Percentiles rank a stretch among this genome's conserved stretches.
Conservation (phyloP, 2,113 vertebrate genomes). For the Calyptomena viridis region DNA sequence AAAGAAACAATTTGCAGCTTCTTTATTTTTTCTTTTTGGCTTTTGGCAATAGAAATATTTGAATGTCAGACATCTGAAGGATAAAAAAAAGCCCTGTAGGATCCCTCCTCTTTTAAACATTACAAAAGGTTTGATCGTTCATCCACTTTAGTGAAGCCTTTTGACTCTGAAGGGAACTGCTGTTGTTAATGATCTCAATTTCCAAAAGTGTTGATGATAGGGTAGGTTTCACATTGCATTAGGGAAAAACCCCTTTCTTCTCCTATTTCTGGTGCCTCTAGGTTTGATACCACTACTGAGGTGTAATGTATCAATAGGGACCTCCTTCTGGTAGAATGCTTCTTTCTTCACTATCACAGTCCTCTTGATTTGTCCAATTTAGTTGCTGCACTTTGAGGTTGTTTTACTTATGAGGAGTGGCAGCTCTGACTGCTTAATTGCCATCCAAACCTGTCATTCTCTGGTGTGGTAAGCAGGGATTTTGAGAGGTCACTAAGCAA, state of each 20-base stretch:
- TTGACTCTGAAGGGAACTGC: background rate
- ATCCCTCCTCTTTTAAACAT: background rate
- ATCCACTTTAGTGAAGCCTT: background rate
- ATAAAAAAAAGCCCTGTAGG: background rate
- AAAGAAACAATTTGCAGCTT: slow-evolving; percentile 34
- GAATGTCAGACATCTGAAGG: background rate
- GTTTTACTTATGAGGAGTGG: background rate
- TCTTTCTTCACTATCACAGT: background rate
- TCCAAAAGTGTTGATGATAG: background rate
- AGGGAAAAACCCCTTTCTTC: no score
- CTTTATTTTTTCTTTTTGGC: background rate
- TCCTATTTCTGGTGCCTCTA: background rate
- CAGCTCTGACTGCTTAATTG: background rate
- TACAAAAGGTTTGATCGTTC: background rate
- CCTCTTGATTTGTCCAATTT: background rate
- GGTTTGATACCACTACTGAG: background rate
- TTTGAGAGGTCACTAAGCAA: background rate
- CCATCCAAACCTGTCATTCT: background rate
- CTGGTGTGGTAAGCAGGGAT: background rate
- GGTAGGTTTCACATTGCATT: background rate
- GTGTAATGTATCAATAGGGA: background rate
- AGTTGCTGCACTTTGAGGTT: background rate
- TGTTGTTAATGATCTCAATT: background rate
- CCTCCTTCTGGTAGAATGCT: background rate
- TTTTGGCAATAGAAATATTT: slow-evolving; percentile 34